Conservation (phyloP, 2,888 invertebrate species). For the Tryphoninae sp. region DNA sequence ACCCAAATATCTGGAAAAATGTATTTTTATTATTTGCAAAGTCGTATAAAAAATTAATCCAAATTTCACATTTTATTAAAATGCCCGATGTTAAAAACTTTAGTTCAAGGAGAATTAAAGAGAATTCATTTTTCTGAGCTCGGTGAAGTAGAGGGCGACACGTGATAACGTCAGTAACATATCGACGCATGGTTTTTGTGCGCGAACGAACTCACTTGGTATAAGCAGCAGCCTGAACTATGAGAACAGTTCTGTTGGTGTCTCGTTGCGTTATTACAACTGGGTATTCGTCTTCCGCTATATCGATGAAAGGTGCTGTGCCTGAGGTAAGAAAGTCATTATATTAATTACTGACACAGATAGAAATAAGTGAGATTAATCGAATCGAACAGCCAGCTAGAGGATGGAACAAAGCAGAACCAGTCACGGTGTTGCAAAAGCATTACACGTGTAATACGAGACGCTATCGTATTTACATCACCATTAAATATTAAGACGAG, state of each 20-base stretch:
- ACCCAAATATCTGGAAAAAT: conserved; percentile 87
- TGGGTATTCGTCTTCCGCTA: conserved; percentile 86
- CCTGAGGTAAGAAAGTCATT: conserved; percentile 65
- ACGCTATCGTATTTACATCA: neutral
- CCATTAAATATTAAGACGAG: conserved; percentile 1
- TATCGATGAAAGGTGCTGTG: conserved; percentile 78
- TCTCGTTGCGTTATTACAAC: conserved; percentile 84
- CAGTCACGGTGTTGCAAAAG: neutral
- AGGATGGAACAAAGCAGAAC: neutral
- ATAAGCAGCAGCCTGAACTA: conserved; percentile 89
- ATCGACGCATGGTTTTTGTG: conserved; percentile 1
- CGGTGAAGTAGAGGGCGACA: neutral
- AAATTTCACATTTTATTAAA: neutral
- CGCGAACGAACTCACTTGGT: conserved; percentile 81
- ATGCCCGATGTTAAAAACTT: too few species aligned
- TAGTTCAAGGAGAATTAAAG: neutral
- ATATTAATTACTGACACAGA: neutral
- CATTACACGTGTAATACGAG: neutral
- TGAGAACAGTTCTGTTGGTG: conserved; percentile 84
- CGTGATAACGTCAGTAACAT: neutral
- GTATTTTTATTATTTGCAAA: neutral
- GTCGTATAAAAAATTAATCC: neutral
- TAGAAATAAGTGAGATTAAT: neutral
- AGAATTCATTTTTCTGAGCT: neutral
- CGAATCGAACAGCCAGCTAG: conserved; percentile 1